Evolutionary conservation across 2,113 vertebrate genomes (phyloP).

Genomic region (Xenopus borealis): DNA sequence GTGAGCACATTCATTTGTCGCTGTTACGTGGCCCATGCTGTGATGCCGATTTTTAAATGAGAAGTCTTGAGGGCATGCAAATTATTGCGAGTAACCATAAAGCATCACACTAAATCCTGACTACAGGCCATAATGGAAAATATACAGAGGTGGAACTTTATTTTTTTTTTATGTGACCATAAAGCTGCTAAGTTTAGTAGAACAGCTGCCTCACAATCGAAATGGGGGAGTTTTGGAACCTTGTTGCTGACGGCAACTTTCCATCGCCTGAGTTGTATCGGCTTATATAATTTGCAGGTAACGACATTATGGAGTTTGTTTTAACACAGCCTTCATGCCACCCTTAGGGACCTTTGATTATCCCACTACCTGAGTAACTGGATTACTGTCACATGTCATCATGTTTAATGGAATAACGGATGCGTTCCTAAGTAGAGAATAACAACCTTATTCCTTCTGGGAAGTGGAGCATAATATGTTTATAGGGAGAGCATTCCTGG

Average conservation of each 20-base stretch:
- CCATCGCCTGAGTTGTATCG: background rate
- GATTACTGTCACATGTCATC: slow-evolving; percentile 43
- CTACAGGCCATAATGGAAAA: too few species aligned
- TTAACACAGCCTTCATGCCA: slow-evolving; percentile 16
- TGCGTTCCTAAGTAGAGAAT: slow-evolving; percentile 36
- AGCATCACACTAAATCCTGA: too few species aligned
- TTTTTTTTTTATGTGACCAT: too few species aligned
- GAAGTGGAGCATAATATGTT: slow-evolving; percentile 33
- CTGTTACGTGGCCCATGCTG: too few species aligned
- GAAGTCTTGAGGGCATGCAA: too few species aligned
- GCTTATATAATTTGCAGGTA: slow-evolving; percentile 26
- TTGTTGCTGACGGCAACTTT: background rate
- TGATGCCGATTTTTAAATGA: too few species aligned
- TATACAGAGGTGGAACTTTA: too few species aligned
- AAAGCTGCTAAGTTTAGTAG: too few species aligned
- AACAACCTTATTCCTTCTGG: slow-evolving; percentile 35
- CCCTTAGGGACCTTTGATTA: slow-evolving; percentile 18
- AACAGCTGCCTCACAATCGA: background rate
- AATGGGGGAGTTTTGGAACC: background rate
- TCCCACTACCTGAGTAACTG: slow-evolving; percentile 32
- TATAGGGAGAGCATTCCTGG: slow-evolving; percentile 24
- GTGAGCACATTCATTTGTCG: too few species aligned
- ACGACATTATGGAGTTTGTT: slow-evolving; percentile 37
- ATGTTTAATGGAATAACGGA: slow-evolving; percentile 35
- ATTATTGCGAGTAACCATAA: too few species aligned